A percentile compares a stretch with the other conserved stretches of the same genome.
These are phyloP conservation scores for Xiphophorus maculatus DNA, from an alignment of 2,113 vertebrate genomes.

Conservation along the genomic window DNA sequence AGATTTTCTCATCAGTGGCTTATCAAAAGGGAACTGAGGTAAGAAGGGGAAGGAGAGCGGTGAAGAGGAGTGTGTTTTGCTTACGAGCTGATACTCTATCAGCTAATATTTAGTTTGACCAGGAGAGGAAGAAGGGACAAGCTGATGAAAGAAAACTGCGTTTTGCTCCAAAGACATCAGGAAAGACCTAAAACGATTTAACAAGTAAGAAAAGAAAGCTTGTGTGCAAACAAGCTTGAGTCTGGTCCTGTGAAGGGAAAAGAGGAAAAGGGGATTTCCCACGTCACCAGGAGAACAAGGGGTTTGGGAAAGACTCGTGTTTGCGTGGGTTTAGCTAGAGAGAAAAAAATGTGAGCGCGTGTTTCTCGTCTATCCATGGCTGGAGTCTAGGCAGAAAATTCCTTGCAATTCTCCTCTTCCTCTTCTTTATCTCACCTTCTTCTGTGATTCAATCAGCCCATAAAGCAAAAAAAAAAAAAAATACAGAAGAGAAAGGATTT, in stretches of 20 bases:
- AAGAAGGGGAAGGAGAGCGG: constrained; percentile 4
- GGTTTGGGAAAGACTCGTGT: constrained; percentile 48
- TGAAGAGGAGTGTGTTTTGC: constrained; percentile 13
- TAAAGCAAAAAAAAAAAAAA: constrained; percentile 30
- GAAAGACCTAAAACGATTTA: constrained; percentile 26
- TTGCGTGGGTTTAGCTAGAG: constrained; percentile 58
- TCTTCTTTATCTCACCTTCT: constrained; percentile 9
- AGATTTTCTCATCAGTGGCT: constrained; percentile 74
- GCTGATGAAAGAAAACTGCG: constrained; percentile 50
- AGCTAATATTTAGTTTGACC: constrained; percentile 14
- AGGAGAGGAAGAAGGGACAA: constrained; percentile 35
- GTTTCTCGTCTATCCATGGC: constrained; percentile 20
- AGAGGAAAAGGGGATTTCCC: constrained; percentile 70
- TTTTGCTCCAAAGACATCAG: constrained; percentile 23
- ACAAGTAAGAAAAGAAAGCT: constrained; percentile 34
- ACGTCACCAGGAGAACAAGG: constrained; percentile 37
- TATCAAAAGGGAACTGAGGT: constrained; percentile 51
- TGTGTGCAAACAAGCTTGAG: background rate
- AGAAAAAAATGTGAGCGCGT: constrained; percentile 38
- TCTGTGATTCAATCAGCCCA: constrained; percentile 56
- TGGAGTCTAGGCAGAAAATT: constrained; percentile 49
- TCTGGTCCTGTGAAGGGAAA: constrained; percentile 26
- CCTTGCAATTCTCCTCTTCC: constrained; percentile 30
- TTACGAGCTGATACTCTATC: constrained; percentile 31
- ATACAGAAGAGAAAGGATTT: constrained; percentile 1